Evolutionary conservation across 2,113 vertebrate genomes (phyloP), one percentile per base, ranked within the genome.

Genomic region (Helogale parvula): DNA sequence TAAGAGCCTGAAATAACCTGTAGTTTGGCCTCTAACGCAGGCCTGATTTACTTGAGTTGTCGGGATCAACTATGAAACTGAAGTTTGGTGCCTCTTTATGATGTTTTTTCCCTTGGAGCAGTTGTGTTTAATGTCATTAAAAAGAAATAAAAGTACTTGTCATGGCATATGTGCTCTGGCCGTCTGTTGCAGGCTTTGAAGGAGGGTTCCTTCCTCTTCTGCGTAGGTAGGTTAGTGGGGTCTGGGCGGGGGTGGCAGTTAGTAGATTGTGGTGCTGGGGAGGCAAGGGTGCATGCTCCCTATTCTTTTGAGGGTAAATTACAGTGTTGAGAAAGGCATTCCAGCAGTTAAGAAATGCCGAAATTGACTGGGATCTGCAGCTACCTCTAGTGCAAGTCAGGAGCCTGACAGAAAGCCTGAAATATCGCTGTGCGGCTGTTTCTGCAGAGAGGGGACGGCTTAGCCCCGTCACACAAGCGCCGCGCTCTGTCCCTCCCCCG

Each of bases 111-210:
- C 54, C 92, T 97, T 66, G 77, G 93, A 96, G 83, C 72, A 91
- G 96, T 98, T 98, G 96, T 97, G 96, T 93, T 97, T 98, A 96
- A 68, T 93, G 93, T 98, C 88, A 96, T 94, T 98, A 97, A 97
- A 97, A 96, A 97, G 94, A 97, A 97, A 97, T 98, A 98, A 98
- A 97, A 96, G 97, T 97, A 97, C 94, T 97, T 82, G 71, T 97
- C 90, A 80, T 97, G 96, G 88, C 92, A 69, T 96, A 88, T 95
- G 95, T 97, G 50, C 95, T 83, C 81, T 87, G 96, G 90, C 95
- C 50, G 94, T 97, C 95, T 98, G 94, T 96, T 93, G 66, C 38
- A n/a, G 96, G 97, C 90, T 96, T 77, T 81, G 80, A 52, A 90
- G 63, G 90, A 92, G 35, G 84, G 79, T 66, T 96, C 76, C 84